A percentile compares a stretch with the other conserved stretches of the same genome.
Evolutionary conservation across 2,113 vertebrate species (phyloP).

Genomic region (Scomber japonicus): DNA sequence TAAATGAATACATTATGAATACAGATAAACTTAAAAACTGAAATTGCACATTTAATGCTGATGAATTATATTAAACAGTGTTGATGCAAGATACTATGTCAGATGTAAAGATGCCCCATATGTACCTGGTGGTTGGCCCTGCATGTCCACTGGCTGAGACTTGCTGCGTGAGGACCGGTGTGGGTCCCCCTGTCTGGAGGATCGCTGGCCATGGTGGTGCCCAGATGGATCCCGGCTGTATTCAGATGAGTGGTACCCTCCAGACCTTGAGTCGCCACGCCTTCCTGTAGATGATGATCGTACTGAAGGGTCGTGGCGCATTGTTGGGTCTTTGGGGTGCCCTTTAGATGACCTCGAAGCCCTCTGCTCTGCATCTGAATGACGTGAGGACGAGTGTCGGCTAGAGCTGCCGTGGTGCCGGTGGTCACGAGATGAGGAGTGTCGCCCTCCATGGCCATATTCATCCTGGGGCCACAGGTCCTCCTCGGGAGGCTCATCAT

Average conservation of each 20-base stretch:
- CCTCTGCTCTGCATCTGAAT: constrained; percentile 87
- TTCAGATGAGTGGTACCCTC: constrained; percentile 88
- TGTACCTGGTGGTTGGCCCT: constrained; percentile 76
- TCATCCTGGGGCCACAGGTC: constrained; percentile 94
- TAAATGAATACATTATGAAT: background rate
- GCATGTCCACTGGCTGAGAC: constrained; percentile 81
- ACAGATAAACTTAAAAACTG: background rate
- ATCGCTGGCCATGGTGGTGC: constrained; percentile 85
- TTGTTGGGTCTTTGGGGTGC: constrained; percentile 89
- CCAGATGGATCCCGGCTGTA: constrained; percentile 89
- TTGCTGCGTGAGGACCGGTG: constrained; percentile 80
- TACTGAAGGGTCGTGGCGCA: constrained; percentile 90
- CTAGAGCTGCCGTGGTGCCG: constrained; percentile 91
- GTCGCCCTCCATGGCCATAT: constrained; percentile 87
- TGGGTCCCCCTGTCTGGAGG: constrained; percentile 78
- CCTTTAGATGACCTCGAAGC: constrained; percentile 89
- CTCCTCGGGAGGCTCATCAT: constrained; percentile 94
- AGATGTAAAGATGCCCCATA: background rate
- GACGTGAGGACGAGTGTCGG: constrained; percentile 90
- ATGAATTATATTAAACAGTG: background rate
- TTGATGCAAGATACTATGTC: background rate
- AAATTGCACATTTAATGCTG: background rate
- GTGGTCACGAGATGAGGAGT: constrained; percentile 90
- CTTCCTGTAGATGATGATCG: constrained; percentile 88
- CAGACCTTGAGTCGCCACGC: constrained; percentile 87